Base-by-base conservation (phyloP, 2,888 invertebrate species). In the Acleris sparsana region DNA sequence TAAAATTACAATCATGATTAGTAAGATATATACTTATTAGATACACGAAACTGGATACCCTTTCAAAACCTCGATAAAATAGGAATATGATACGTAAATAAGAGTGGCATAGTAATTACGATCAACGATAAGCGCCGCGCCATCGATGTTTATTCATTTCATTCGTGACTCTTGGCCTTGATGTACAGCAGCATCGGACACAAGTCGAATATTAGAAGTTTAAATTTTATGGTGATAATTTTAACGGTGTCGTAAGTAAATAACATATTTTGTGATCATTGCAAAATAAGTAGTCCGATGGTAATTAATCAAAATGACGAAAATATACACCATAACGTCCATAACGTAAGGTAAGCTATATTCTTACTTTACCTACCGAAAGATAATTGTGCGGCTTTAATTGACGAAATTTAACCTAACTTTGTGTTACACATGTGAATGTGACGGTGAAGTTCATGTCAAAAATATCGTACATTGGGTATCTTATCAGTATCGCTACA, bases 51-150 rank as follows among this genome's bases (percentile, higher is more conserved):
- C 13, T 33, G 33, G 9, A 11, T 11, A 4, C 3, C 13, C 13
- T 13, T 13, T 39, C 39, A 62, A 25, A 44, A 33, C 51, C 56
- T 39, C 39, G 48, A 3, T 48, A 66, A 46, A 13, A 33, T n/a
- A 33, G 33, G 33, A 33, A 33, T 33, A 33, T 39, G 39, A 39
- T 39, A 39, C 39, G 49, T 39, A 51, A 18, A 49, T 57, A 44
- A 22, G 43, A 52, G 22, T 16, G 20, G 39, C 17, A 57, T 52
- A 61, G 25, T 55, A 51, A 61, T 65, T 61, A 53, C 57, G 52
- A 48, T 62, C 62, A 22, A 33, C 68, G 75, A 77, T 77, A 80
- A 76, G 75, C 75, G 70, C 71, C 73, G 74, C 74, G 64, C 75
- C 73, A 68, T 22, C 57, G 39, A 52, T 46, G 29, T 46, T 61